Conservation (phyloP, 64 coral and sea anemone species). For the Cladopsammia gracilis region DNA sequence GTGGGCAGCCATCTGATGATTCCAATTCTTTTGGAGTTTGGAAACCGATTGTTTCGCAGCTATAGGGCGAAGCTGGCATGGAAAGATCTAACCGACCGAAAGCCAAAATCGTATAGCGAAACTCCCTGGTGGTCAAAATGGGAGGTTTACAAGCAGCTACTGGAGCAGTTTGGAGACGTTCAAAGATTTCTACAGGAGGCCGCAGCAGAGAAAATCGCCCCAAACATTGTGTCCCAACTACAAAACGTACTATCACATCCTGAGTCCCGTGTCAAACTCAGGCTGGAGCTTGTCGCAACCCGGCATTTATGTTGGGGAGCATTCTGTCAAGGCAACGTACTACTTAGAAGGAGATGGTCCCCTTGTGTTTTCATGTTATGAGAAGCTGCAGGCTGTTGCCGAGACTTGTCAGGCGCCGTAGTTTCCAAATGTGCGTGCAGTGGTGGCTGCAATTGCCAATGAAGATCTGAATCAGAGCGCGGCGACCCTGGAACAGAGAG, state of each 20-base stretch:
- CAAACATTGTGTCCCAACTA: background rate
- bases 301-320: conserved; percentile 27
- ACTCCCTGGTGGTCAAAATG: conserved; percentile 15
- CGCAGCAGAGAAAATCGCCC: background rate
- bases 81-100: conserved; percentile 32
- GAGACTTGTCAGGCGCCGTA: conserved; percentile 20
- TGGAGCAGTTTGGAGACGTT: conserved; percentile 24
- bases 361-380: conserved; percentile 12
- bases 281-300: conserved; percentile 9
- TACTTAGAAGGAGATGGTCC: conserved; percentile 14
- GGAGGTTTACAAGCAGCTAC: conserved; percentile 29
- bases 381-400: conserved; percentile 27
- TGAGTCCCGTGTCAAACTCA: background rate
- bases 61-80: background rate
- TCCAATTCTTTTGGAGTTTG: conserved; percentile 1
- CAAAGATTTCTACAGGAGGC: background rate
- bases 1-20: background rate
- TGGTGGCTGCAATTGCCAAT: conserved; percentile 12
- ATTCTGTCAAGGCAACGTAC: conserved; percentile 6
- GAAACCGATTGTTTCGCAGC: background rate
- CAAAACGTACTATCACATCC: conserved; percentile 5
- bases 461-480: background rate
- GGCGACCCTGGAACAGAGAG: conserved; percentile 2
- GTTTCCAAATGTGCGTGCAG: conserved; percentile 27
- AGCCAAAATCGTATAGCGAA: conserved; percentile 4